Conservation (phyloP, 2,113 vertebrate species). For the Procavia capensis region DNA sequence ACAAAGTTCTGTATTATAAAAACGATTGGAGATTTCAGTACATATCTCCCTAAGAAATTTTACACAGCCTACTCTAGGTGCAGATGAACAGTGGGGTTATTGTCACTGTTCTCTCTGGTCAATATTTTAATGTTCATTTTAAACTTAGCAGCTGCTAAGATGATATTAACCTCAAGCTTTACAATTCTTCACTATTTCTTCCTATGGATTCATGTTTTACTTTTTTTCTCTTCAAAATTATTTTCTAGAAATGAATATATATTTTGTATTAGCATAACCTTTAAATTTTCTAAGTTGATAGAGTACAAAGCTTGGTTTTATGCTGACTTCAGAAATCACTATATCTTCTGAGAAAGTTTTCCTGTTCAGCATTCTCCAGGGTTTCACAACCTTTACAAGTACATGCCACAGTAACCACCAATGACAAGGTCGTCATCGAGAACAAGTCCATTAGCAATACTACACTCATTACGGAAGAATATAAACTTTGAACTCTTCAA, state of each 20-base stretch:
- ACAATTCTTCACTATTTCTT: slow-evolving; percentile 18
- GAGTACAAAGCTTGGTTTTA: slow-evolving; percentile 68
- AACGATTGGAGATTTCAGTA: background rate
- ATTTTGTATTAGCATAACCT: slow-evolving; percentile 62
- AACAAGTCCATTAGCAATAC: slow-evolving; percentile 60
- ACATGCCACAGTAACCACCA: slow-evolving; percentile 30
- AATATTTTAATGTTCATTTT: slow-evolving; percentile 12
- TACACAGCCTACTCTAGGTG: background rate
- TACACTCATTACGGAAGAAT: slow-evolving; percentile 8
- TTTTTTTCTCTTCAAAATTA: background rate
- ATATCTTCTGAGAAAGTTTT: slow-evolving; percentile 33
- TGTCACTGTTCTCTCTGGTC: slow-evolving; percentile 12
- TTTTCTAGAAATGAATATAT: slow-evolving; percentile 48
- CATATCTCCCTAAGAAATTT: background rate
- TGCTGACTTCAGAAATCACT: slow-evolving; percentile 67
- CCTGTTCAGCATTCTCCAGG: background rate
- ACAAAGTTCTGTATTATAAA: background rate
- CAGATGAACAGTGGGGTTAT: slow-evolving; percentile 18
- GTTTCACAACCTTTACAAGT: slow-evolving; percentile 50
- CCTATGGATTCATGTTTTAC: background rate
- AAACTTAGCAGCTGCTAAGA: background rate
- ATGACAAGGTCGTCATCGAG: slow-evolving; percentile 57
- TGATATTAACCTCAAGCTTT: slow-evolving; percentile 44
- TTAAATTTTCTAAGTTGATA: slow-evolving; percentile 63
- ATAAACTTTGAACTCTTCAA: slow-evolving; percentile 28